Base-by-base conservation (phyloP, 2,797 vertebrate species). In the Poeciliopsis gracilis region DNA sequence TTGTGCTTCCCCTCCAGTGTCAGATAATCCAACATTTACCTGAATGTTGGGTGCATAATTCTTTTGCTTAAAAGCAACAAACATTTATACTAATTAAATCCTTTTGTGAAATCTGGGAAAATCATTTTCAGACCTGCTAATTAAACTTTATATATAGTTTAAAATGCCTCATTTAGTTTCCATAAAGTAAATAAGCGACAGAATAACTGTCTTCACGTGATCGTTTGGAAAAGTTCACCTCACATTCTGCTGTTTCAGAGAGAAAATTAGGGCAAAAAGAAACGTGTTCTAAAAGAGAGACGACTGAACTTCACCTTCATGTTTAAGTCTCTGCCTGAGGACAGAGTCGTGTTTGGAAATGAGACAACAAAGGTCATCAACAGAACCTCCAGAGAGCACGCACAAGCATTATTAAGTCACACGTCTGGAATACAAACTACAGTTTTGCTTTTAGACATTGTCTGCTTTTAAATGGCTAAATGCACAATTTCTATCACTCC, bases 311-410 rank as follows among this genome's bases (percentile, higher is more conserved):
- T 86, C 67, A 70, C 71, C 12, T 38, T 47, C 69, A 87, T 66
- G 79, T 83, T 82, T 82, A 75, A 75, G 80, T 46, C 63, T 80
- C 25, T 63, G 83, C 88, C 89, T 41, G 0, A 28, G 57, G 84
- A 85, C 61, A 12, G 43, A 69, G 77, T 82, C 73, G 73, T 63
- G 12, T 73, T 79, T n/a, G 82, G 57, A 6, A 18, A 83, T 51
- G 13, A 49, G 36, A 87, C 73, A 36, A 30, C 76, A 88, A 89
- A 90, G 87, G 87, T 89, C 85, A 88, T 79, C 75, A 57, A 45
- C 70, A 75, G 75, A 80, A 82, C 76, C 72, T 74, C 18, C 28
- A 81, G 25, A 16, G 66, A 84, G 51, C 59, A 75, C 20, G 70
- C 75, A 38, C 33, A 59, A 70, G 80, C 75, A 46, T 79, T 61